A percentile compares a stretch with the other conserved stretches of the same genome.
These are phyloP conservation scores for Drosophila sp. DNA, from an alignment of 1,140 invertebrate species.

Conservation along the genomic window DNA sequence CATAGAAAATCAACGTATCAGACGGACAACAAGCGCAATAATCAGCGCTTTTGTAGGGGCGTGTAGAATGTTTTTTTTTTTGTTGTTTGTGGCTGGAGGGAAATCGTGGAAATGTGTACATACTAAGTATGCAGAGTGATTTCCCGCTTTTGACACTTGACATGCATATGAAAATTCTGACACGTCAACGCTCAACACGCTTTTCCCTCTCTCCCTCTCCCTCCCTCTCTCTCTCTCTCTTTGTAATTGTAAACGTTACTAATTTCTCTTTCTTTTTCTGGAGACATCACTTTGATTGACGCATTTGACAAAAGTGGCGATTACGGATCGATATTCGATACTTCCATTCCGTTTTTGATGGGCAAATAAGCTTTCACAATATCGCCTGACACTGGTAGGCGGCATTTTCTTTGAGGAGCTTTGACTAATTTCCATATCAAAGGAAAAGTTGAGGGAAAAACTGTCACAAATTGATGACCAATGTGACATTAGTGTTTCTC, in stretches of 20 bases:
- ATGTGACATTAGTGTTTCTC: conserved; percentile 32
- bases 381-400: conserved; percentile 60
- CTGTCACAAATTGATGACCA: conserved; percentile 57
- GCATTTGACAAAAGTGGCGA: conserved; percentile 69
- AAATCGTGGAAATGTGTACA: not conserved
- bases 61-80: conserved; percentile 14
- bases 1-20: conserved; percentile 53
- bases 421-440: conserved; percentile 71
- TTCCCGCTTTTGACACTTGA: conserved; percentile 75
- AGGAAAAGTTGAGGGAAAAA: conserved; percentile 42
- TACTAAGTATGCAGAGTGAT: conserved; percentile 27
- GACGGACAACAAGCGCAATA: conserved; percentile 56
- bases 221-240: conserved; percentile 13
- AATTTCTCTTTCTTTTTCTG: conserved; percentile 45
- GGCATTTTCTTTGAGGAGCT: conserved; percentile 60
- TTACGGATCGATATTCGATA: conserved; percentile 52
- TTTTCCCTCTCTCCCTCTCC: conserved; percentile 11
- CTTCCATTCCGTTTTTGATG: conserved; percentile 71
- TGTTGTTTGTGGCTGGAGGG: not conserved
- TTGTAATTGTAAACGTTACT: conserved; percentile 72
- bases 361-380: conserved; percentile 26
- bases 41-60: conserved; percentile 73
- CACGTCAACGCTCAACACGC: conserved; percentile 76
- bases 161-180: conserved; percentile 83
- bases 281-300: conserved; percentile 64